Conservation (phyloP, 1,140 invertebrate species). For the Drosophila tani region DNA sequence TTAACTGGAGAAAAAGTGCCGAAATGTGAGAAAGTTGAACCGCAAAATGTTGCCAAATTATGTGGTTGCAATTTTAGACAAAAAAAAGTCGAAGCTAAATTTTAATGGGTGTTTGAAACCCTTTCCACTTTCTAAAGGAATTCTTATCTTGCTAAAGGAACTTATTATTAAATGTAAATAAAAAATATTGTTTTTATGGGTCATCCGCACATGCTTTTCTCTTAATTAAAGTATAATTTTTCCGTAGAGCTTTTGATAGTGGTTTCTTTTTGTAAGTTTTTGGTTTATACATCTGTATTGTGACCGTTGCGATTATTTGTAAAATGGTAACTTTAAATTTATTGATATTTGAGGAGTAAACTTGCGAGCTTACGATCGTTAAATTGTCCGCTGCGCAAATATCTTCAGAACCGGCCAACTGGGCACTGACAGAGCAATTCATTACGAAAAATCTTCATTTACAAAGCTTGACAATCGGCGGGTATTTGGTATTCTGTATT, state of each 20-base stretch:
- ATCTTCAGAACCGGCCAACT: neutral
- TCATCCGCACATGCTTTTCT: too few relatives aligned
- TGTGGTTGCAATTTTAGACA: slow-evolving; percentile 49
- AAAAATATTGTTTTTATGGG: too few relatives aligned
- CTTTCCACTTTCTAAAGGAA: neutral
- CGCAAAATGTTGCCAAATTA: slow-evolving; percentile 74
- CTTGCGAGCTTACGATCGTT: neutral
- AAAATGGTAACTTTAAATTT: neutral
- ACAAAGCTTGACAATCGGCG: slow-evolving; percentile 20
- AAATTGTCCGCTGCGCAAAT: slow-evolving; percentile 6
- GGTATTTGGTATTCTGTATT: slow-evolving; percentile 19
- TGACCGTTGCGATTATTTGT: too few relatives aligned
- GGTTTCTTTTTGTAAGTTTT: too few relatives aligned
- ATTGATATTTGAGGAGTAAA: neutral
- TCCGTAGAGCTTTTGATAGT: neutral
- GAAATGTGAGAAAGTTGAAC: slow-evolving; percentile 52
- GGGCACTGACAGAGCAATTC: slow-evolving; percentile 22
- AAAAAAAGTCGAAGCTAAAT: slow-evolving; percentile 8
- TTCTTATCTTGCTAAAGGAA: neutral
- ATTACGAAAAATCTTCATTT: slow-evolving; percentile 30
- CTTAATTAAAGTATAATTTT: neutral
- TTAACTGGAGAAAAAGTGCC: slow-evolving; percentile 53
- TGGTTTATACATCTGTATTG: too few relatives aligned
- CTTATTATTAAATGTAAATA: neutral
- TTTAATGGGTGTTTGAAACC: neutral